Base-by-base conservation (phyloP, 2,113 vertebrate species). In the Pachypanchax playfairii region DNA sequence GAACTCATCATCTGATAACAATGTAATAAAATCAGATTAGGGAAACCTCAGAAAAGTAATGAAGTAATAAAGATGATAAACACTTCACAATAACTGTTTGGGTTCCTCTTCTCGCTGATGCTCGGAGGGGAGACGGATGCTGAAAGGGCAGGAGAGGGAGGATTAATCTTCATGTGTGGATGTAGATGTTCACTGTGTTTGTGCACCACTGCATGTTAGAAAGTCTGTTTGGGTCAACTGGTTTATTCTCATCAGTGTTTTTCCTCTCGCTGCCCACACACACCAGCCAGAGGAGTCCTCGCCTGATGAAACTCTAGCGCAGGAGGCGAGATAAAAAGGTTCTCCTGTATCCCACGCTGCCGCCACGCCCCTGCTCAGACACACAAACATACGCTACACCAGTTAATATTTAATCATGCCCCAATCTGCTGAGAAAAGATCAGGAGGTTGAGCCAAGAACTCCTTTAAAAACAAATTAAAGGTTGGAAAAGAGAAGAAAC, bases 21-120 rank as follows among this genome's bases (percentile, higher is more conserved):
- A 74, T 70, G 80, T 86, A 81, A 89, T 88, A 89, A 89, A 90
- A 89, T 89, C 83, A 85, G 77, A 79, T 89, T 87, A 86, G 84
- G 75, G 85, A 84, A 85, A 89, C 85, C 83, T 85, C 67, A 58
- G 84, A 83, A 89, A 90, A 88, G 87, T 87, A 88, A 87, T 90
- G 84, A 89, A 89, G 87, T 83, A 88, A 88, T 89, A 89, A 88
- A 85, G 84, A 89, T 88, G 87, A 89, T 90, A 87, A 89, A 88
- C 84, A 87, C 79, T 79, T 85, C 63, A 52, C 76, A 50, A 70
- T 55, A 65, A 65, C 70, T 87, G 79, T 81, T 78, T 85, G 80
- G 80, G 77, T 68, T 70, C 79, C 62, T 68, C 75, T 82, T 73
- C 76, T 60, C 77, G 68, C 59, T 72, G 77, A 80, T 71, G 66